Percentiles rank a stretch among this genome's conserved stretches.
Conservation (phyloP, 2,888 invertebrate genomes). For the Anarsia innoxiella region DNA sequence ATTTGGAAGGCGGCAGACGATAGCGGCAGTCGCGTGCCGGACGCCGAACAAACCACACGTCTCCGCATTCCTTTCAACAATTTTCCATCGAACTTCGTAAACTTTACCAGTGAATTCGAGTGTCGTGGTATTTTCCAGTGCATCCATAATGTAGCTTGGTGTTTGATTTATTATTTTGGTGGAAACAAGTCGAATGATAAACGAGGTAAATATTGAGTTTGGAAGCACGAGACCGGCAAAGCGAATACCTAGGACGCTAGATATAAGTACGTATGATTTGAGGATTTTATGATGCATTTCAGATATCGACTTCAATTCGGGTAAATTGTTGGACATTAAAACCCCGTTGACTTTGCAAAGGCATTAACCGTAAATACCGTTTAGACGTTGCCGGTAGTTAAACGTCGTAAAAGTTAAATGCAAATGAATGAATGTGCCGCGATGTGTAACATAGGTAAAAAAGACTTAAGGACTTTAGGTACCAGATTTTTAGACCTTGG, state of each 20-base stretch:
- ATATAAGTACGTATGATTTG: too few species aligned
- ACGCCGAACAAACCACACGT: constrained; percentile 48
- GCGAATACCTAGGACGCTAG: too few species aligned
- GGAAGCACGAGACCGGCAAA: too few species aligned
- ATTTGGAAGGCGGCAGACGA: constrained; percentile 40
- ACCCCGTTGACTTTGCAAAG: constrained; percentile 3
- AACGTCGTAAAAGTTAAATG: constrained; percentile 5
- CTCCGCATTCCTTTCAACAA: constrained; percentile 10
- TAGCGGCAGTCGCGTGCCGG: constrained; percentile 53
- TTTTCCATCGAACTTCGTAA: constrained; percentile 10
- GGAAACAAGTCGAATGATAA: constrained; percentile 39
- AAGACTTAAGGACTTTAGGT: too few species aligned
- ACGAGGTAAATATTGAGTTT: constrained; percentile 68
- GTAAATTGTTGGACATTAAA: constrained; percentile 9
- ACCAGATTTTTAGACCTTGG: too few species aligned
- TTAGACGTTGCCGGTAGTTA: constrained; percentile 3
- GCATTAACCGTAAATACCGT: constrained; percentile 8
- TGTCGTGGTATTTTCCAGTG: constrained; percentile 14
- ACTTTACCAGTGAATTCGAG: constrained; percentile 12
- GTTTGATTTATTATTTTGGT: constrained; percentile 35
- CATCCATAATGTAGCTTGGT: constrained; percentile 36
- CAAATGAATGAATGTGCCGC: neutral
- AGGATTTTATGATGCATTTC: too few species aligned
- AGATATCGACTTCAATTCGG: too few species aligned
- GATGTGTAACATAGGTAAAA: neutral